A percentile compares a stretch with the other conserved stretches of the same genome.
Conservation (phyloP, 2,888 invertebrate genomes). For the Cremastinae sp. region DNA sequence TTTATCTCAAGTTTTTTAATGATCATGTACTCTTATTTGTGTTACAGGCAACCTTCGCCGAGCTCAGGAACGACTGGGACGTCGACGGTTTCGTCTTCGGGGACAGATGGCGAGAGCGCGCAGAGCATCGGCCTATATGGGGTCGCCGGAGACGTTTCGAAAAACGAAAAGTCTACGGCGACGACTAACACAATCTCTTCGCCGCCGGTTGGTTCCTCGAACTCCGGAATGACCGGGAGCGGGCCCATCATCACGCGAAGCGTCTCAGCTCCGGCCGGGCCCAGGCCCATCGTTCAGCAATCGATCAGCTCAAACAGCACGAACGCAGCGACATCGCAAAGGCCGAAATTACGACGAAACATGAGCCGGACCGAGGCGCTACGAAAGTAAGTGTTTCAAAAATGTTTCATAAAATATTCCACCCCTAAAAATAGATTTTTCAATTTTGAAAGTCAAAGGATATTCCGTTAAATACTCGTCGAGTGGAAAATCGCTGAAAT, state of each 20-base stretch:
- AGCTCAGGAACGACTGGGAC: conserved; percentile 78
- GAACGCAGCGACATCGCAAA: conserved; percentile 79
- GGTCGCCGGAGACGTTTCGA: conserved; percentile 68
- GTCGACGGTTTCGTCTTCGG: conserved; percentile 75
- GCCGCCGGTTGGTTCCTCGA: conserved; percentile 63
- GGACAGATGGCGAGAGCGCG: conserved; percentile 71
- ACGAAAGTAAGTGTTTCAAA: conserved; percentile 74
- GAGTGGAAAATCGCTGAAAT: too few species aligned
- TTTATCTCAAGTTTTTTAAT: too few species aligned
- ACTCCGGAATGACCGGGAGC: conserved; percentile 72
- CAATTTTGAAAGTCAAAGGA: neutral
- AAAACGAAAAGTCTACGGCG: conserved; percentile 65
- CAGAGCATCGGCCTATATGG: conserved; percentile 74
- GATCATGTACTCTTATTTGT: conserved; percentile 13
- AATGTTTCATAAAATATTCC: too few species aligned
- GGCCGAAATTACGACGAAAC: conserved; percentile 81
- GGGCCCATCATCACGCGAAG: conserved; percentile 76
- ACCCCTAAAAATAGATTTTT: too few species aligned
- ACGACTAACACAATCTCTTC: conserved; percentile 64
- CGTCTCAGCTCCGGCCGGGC: conserved; percentile 73
- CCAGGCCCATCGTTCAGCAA: conserved; percentile 73
- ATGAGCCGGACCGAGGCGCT: conserved; percentile 78
- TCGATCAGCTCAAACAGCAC: conserved; percentile 73
- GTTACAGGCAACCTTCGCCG: conserved; percentile 79
- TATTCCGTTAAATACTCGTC: too few species aligned